Base-by-base conservation (phyloP, 2,888 invertebrate species). In the Nipponacmea schrenckii region DNA sequence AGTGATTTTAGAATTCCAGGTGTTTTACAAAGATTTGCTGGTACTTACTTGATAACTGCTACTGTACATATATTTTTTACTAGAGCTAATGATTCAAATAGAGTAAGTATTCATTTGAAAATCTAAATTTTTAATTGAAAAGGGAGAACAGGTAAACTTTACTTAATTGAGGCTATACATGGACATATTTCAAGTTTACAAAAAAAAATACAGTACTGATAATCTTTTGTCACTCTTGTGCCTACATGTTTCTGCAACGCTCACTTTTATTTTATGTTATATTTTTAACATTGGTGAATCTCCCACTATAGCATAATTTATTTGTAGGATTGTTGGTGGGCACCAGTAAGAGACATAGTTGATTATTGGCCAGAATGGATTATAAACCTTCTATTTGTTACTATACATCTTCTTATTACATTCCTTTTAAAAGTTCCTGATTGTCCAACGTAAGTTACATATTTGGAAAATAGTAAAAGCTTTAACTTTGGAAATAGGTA, bases 1-100 rank as follows among this genome's bases (percentile, higher is more conserved):
- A 91, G 92, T 69, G 91, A 92, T 70, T 89, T 97, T 76, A 91
- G 97, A 64, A 92, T 98, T 74, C 94, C 95, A 86, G 97, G 97
- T 12, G 96, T 98, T 0, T 90, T 98, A 76, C 97, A 98, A 90
- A 91, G 97, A 73, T 94, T 98, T 83, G 94, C 94, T 0, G 90
- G 96, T 27, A 92, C 94, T 14, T 98, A 96, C 89, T 91, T 96
- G 24, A 90, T 95, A 3, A 93, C 94, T 0, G 94, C 94, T 0
- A 90, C 82, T 2, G 69, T 86, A 24, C 84, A 93, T 73, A 81
- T 90, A 70, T 77, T 86, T 66, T 89, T 87, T 77, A 87, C 88
- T 68, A 86, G 80, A 70, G 74, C 74, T 44, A 76, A 76, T 68
- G 81, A 81, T 67, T 74, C 77, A 5, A 72, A 80, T 44, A 78